Evolutionary conservation across 2,113 vertebrate species (phyloP), one percentile per base, ranked within the genome.

Genomic region (Paramisgurnus dabryanus): DNA sequence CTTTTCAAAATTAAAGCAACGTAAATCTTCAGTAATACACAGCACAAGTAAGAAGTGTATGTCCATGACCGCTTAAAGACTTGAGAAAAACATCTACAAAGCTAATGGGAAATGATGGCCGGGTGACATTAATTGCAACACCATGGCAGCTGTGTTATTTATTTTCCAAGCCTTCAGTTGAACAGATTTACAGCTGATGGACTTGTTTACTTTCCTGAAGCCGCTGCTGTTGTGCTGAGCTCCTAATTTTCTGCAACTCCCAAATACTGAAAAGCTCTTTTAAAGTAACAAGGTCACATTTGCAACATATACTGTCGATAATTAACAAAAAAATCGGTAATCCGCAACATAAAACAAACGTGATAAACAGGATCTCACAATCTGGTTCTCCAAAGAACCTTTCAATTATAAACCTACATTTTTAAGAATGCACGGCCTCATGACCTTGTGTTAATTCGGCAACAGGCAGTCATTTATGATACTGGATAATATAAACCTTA

Each of bases 381-480:
- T 34, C 1, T 34, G 27, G 27, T 34, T 34, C 27, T 34, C 27
- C 27, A 22, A 22, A 22, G 22, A 22, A 22, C 22, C 22, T 22
- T 22, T 22, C 22, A 22, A 22, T 22, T 22, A 22, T 22, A 22
- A 22, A 22, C 22, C 22, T 22, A 22, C 22, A 22, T 22, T 22
- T 22, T 22, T 22, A 22, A 22, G 22, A 22, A 22, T 22, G 22
- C 22, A 22, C 22, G 22, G 22, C 22, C 22, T 22, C 22, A 22
- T 22, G 27, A 34, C 27, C 27, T 34, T 34, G 27, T 34, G 27
- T 34, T 34, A 34, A 2, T 34, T 34, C 27, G 27, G 27, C 27
- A 34, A 34, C 27, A 34, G 27, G 27, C 47, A 22, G 78, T 86
- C 69, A 67, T 10, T 87, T 1, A 22, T 22, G 22, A 89, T 85